A percentile compares a stretch with the other conserved stretches of the same genome.
Evolutionary conservation across 30 jellyfish, hydroid and myxozoan species (phyloP).

Genomic region (Hydra vulgaris): DNA sequence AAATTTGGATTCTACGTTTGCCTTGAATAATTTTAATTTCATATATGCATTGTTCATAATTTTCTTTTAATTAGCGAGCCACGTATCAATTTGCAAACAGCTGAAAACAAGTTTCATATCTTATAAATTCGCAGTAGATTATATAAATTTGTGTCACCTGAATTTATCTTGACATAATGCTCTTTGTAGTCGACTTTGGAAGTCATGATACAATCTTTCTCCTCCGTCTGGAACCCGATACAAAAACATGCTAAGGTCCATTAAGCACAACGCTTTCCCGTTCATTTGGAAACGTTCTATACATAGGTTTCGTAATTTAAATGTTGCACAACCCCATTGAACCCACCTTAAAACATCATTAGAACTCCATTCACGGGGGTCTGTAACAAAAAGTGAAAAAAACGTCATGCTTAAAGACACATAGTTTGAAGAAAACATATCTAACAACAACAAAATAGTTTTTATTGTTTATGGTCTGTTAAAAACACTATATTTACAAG

Average conservation of each 20-base stretch:
- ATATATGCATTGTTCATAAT: too few species aligned
- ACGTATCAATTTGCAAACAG: too few species aligned
- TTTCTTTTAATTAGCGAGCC: too few species aligned
- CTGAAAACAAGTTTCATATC: too few species aligned
- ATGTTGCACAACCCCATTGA: constrained; percentile 79
- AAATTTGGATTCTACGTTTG: too few species aligned
- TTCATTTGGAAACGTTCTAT: constrained; percentile 94
- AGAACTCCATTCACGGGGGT: constrained; percentile 94
- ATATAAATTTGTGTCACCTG: constrained; percentile 6
- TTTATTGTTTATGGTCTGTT: too few species aligned
- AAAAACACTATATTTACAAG: too few species aligned
- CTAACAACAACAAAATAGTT: too few species aligned
- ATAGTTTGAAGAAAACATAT: not conserved
- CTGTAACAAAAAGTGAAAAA: too few species aligned
- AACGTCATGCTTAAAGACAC: not conserved
- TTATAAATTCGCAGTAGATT: too few species aligned
- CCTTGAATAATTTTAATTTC: too few species aligned
- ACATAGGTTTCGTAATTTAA: constrained; percentile 42
- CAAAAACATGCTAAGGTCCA: constrained; percentile 90
- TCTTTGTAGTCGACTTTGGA: constrained; percentile 74
- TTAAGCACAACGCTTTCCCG: constrained; percentile 90
- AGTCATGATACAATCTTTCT: constrained; percentile 80
- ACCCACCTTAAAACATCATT: constrained; percentile 78
- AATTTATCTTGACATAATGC: constrained; percentile 71
- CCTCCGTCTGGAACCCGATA: constrained; percentile 98